phyloP scores from a whole-genome alignment of 2,113 vertebrate species.

The Catharus bicknelli region DNA sequence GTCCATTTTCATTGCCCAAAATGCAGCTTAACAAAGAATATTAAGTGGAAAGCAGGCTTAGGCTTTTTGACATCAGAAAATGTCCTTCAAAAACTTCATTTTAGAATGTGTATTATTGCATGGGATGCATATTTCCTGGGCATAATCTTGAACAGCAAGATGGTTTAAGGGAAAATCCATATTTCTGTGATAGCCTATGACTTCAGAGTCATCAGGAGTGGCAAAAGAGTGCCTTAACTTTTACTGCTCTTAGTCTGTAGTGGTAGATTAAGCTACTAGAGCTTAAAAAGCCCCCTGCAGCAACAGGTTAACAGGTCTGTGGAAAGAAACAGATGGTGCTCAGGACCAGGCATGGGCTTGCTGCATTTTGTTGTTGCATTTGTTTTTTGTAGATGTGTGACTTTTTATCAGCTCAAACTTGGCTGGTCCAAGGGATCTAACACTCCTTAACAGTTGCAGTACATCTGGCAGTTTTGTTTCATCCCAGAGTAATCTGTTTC shows the following conservation, averaged over 20 bases:
- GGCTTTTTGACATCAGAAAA: not conserved
- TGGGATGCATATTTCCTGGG: not conserved
- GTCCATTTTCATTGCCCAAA: not conserved
- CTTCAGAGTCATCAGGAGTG: not conserved
- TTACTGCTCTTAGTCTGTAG: not conserved
- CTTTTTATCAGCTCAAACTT: not conserved
- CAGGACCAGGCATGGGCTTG: not conserved
- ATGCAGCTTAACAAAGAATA: not conserved
- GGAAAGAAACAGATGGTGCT: not conserved
- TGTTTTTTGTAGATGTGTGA: not conserved
- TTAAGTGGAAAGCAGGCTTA: not conserved
- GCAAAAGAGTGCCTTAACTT: not conserved
- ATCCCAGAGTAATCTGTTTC: not conserved
- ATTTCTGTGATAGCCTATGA: not conserved
- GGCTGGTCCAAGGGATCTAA: not conserved
- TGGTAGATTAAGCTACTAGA: not conserved
- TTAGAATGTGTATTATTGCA: not conserved
- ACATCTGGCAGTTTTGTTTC: slow-evolving; percentile 16
- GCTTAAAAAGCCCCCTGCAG: not conserved
- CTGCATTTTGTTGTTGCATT: not conserved
- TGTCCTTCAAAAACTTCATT: not conserved
- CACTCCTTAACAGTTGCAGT: not conserved
- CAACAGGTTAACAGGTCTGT: not conserved
- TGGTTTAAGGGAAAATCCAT: not conserved
- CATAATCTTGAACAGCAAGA: not conserved